phyloP scores from a whole-genome alignment of 2,888 invertebrate genomes.

The Chymomyza fuscimana region DNA sequence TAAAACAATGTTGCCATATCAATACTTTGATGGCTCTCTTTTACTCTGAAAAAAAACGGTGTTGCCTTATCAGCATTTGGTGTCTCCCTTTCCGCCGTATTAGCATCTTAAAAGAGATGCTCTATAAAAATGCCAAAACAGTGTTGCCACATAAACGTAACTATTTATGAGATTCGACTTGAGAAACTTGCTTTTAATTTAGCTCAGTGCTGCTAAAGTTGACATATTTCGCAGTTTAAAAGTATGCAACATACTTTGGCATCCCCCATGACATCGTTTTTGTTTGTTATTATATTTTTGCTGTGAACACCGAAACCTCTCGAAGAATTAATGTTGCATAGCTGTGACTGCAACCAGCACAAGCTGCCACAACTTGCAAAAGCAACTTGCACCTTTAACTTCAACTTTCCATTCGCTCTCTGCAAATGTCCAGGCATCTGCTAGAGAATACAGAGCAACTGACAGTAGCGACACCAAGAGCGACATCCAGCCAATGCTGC shows the following conservation, averaged over 20 bases:
- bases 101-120: too few relatives aligned
- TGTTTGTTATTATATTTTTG: not conserved
- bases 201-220: too few relatives aligned
- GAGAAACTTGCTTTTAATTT: not conserved
- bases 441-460: not conserved
- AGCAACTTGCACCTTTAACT: not conserved
- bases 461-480: not conserved
- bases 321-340: slow-evolving; percentile 1
- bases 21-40: too few relatives aligned
- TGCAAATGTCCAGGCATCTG: not conserved
- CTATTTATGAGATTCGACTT: not conserved
- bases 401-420: not conserved
- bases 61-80: too few relatives aligned
- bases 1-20: too few relatives aligned
- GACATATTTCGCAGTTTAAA: not conserved
- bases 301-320: not conserved
- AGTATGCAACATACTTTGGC: not conserved
- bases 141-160: not conserved
- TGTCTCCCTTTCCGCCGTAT: too few relatives aligned
- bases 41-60: too few relatives aligned
- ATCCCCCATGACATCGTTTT: slow-evolving; percentile 1
- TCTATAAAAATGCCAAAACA: too few relatives aligned
- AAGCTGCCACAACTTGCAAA: not conserved
- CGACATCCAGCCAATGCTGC: not conserved
- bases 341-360: not conserved